A percentile compares a stretch with the other conserved stretches of the same genome.
These are phyloP conservation scores for Anodontia alba DNA, from an alignment of 2,888 invertebrate species.

Conservation along the genomic window DNA sequence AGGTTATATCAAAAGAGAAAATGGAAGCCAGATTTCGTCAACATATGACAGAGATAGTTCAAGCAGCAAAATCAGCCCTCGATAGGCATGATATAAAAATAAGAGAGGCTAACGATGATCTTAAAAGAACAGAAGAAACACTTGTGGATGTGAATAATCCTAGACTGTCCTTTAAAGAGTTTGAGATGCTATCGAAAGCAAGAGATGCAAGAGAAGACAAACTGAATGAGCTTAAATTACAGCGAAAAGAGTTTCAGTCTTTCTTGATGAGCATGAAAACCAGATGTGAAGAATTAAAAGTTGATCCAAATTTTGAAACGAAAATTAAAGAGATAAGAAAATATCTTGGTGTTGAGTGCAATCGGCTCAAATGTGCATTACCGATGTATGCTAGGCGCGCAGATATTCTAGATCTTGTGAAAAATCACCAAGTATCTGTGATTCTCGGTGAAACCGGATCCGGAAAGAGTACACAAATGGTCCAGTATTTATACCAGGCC, in stretches of 20 bases:
- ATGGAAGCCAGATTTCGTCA: not conserved
- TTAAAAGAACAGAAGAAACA: conserved; percentile 5
- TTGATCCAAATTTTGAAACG: conserved; percentile 43
- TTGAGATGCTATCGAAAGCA: conserved; percentile 42
- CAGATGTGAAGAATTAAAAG: conserved; percentile 25
- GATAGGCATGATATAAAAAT: conserved; percentile 40
- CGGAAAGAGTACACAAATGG: conserved; percentile 85
- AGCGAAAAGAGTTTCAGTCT: conserved; percentile 64
- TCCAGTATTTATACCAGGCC: conserved; percentile 82
- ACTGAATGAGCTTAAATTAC: conserved; percentile 64
- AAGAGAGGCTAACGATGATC: not conserved
- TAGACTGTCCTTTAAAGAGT: conserved; percentile 41
- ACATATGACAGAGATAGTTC: conserved; percentile 24
- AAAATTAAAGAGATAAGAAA: conserved; percentile 50
- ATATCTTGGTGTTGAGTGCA: conserved; percentile 72
- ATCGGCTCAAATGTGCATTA: conserved; percentile 66
- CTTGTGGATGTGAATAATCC: conserved; percentile 2
- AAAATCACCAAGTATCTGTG: conserved; percentile 77
- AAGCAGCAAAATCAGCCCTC: conserved; percentile 22
- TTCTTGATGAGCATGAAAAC: conserved; percentile 49
- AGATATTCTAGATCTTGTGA: conserved; percentile 73
- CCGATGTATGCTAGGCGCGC: conserved; percentile 80
- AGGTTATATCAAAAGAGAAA: not conserved
- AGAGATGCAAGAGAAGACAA: conserved; percentile 62
- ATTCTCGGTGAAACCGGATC: conserved; percentile 84